Conservation (phyloP, 2,797 vertebrate genomes). For the Borostomias antarcticus region DNA sequence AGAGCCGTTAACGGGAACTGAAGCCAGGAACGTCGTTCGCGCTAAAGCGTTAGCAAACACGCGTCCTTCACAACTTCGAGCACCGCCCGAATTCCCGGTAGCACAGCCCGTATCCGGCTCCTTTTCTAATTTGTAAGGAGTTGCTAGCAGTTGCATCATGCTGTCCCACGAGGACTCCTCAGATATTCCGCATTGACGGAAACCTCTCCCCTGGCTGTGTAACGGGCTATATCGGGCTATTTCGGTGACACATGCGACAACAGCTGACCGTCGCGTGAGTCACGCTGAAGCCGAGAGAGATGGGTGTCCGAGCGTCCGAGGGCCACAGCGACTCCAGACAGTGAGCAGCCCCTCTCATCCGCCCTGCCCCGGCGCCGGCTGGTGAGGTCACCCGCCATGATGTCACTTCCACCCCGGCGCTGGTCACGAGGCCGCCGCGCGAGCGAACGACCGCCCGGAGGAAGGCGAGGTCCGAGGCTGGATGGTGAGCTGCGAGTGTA, state of each 20-base stretch:
- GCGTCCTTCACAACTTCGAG: conserved; percentile 6
- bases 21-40: not conserved
- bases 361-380: not conserved
- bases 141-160: conserved; percentile 27
- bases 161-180: conserved; percentile 3
- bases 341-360: not conserved
- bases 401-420: conserved; percentile 22
- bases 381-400: conserved; percentile 36
- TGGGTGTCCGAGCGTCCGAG: conserved; percentile 2
- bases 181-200: not conserved
- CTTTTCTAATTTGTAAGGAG: conserved; percentile 21
- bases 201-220: not conserved
- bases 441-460: not conserved
- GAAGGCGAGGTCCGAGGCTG: not conserved
- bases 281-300: conserved; percentile 28
- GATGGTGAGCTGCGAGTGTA: not conserved
- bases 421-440: not conserved
- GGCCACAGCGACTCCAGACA: conserved; percentile 34
- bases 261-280: conserved; percentile 55
- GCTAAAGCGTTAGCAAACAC: conserved; percentile 7
- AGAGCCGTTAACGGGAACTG: not conserved
- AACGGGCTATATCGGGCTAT: not conserved
- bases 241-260: conserved; percentile 28
- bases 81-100: too few species aligned
- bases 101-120: not conserved